Evolutionary conservation across 2,888 invertebrate genomes (phyloP), one percentile per base, ranked within the genome.

Genomic region (Dilophus febrilis): DNA sequence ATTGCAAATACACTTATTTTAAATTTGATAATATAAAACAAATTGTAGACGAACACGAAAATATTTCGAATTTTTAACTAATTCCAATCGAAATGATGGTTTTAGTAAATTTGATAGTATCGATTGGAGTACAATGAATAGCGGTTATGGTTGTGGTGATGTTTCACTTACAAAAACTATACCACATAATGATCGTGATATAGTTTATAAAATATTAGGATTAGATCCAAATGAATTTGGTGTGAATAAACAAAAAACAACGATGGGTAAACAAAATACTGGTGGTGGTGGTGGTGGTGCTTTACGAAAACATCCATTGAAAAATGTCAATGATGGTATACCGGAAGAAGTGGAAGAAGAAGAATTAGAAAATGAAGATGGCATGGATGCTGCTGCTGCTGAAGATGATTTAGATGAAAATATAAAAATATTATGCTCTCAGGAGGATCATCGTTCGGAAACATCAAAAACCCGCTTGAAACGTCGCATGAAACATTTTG

Each of bases 401-500:
- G 8, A 6, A 22, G 22, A 22, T 22, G 8, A 22, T 22, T 35
- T n/a, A n/a, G n/a, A n/a, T 11, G 30, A 40, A 19, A 35, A 22
- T 35, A 22, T 40, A 11, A 35, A 30, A 30, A 22, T 29, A 29
- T 22, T 67, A 36, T 53, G 75, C 35, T 64, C 66, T 34, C 68
- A 73, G 46, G 74, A 82, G 64, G 68, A 73, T 53, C 64, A 70
- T 56, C 59, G 75, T 47, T 60, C 27, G 3, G 36, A 16, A 12
- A 36, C n/a, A 27, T 56, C 63, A 4, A 57, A 66, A 48, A 61
- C 67, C 47, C 54, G 66, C 33, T 58, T 72, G 51, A 50, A 70
- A 40, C 53, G 74, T 16, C 71, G 71, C 37, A 66, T 81, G 35
- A 75, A 70, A 47, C 74, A 74, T 44, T 61, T 82, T 0, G 77